Conservation (phyloP, 1,140 invertebrate genomes). For the Aphelenchoides avenae region DNA sequence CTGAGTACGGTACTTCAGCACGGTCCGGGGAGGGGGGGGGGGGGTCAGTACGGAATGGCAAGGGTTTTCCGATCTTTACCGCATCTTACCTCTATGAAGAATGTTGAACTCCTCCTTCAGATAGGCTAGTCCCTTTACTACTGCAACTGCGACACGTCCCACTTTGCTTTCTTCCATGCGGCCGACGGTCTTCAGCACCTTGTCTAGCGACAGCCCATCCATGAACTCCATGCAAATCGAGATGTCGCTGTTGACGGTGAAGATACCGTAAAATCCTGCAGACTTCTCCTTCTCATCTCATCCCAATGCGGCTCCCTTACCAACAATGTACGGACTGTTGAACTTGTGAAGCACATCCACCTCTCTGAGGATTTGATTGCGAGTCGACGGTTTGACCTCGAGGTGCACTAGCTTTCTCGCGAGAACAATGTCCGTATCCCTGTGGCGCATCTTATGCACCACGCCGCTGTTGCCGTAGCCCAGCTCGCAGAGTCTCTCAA, state of each 20-base stretch:
- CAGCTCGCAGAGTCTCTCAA: constrained; percentile 92
- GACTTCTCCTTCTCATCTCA: no score
- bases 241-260: constrained; percentile 96
- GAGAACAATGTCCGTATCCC: constrained; percentile 84
- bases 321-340: constrained; percentile 98
- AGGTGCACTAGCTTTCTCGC: constrained; percentile 95
- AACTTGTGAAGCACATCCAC: constrained; percentile 97
- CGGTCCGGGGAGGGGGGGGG: no score
- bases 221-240: constrained; percentile 99
- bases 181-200: constrained; percentile 64
- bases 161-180: constrained; percentile 64
- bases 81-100: constrained; percentile 64
- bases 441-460: constrained; percentile 88
- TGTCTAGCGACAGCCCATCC: constrained; percentile 67
- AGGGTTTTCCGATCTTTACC: no score
- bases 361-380: constrained; percentile 96
- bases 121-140: constrained; percentile 64
- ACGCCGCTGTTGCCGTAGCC: constrained; percentile 96
- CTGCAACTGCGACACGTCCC: constrained; percentile 63
- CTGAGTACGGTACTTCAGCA: no score
- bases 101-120: constrained; percentile 65
- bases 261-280: constrained; percentile 91
- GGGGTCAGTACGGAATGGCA: no score
- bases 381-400: constrained; percentile 94
- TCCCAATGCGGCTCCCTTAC: constrained; percentile 21